Evolutionary conservation across 2,797 vertebrate species (phyloP).

Genomic region (Tympanoctomys barrerae): DNA sequence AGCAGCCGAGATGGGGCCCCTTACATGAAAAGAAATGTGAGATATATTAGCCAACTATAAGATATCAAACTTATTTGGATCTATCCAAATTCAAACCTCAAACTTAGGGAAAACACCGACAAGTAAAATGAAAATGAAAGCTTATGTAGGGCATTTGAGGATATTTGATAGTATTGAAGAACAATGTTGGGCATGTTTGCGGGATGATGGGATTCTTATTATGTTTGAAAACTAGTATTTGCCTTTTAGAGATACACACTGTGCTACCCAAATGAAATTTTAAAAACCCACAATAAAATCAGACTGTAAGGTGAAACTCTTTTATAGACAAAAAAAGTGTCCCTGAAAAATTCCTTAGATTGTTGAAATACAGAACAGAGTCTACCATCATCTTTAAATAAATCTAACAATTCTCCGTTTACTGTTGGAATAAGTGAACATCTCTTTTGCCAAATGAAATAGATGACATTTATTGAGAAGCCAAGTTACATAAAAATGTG

Average conservation of each 20-base stretch:
- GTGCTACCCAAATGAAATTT: not conserved
- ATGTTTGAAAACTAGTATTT: constrained; percentile 27
- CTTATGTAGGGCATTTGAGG: not conserved
- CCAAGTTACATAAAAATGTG: constrained; percentile 17
- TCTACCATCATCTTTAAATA: constrained; percentile 67
- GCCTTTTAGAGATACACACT: constrained; percentile 38
- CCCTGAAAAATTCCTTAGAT: constrained; percentile 45
- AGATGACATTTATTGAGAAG: constrained; percentile 46
- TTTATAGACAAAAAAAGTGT: constrained; percentile 42
- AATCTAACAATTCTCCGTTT: constrained; percentile 48
- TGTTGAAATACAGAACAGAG: constrained; percentile 50
- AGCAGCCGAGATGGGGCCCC: not conserved
- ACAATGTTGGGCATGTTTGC: not conserved
- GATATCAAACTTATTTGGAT: not conserved
- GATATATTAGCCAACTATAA: not conserved
- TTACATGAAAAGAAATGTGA: constrained; percentile 21
- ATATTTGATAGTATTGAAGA: constrained; percentile 42
- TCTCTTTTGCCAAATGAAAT: constrained; percentile 59
- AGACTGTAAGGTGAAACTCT: constrained; percentile 47
- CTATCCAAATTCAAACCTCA: not conserved
- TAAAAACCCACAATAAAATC: constrained; percentile 10
- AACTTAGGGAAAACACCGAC: not conserved
- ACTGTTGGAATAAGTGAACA: constrained; percentile 50
- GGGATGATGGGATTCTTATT: not conserved
- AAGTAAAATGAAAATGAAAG: not conserved